Evolutionary conservation across 2,113 vertebrate species (phyloP), one percentile per base, ranked within the genome.

Genomic region (Pipra filicauda): DNA sequence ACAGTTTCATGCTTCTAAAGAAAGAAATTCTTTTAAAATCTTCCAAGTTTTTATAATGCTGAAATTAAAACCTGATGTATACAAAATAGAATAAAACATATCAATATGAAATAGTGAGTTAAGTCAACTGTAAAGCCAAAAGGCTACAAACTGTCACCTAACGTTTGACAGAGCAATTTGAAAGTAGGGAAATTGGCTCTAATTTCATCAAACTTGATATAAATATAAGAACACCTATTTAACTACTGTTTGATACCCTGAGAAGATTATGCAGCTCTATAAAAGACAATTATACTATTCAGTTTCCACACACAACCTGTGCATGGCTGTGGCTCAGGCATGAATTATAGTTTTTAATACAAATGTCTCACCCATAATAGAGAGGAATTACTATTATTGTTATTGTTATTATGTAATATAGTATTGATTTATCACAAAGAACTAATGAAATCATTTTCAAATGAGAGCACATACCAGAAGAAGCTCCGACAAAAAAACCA

Each of bases 11-110:
- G 55, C 69, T 89, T 83, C 65, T 84, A 84, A 93, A 88, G 75
- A 96, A 96, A 93, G 33, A 91, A 76, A 84, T 81, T 93, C 3
- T 75, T 54, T 89, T 76, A 78, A 94, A 93, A 87, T 85, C 62
- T 79, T 89, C n/a, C 76, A 75, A 72, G 57, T 72, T 75, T 65
- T 91, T 87, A 65, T 49, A 89, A 82, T 49, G 26, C 22, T 79
- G 24, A 89, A 93, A 89, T 94, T 91, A 82, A 91, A 92, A 94
- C 49, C 35, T 41, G n/a, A 33, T 26, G 28, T 87, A 82, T 72
- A 81, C 17, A 67, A 41, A 87, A 57, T 37, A 85, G 57, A 91
- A 84, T 89, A 87, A 93, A 96, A 88, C 12, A 49, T 65, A 74
- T 8, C 84, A 39, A 9, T 37, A 59, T 26, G 44, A 95, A 96